These are phyloP conservation scores for Habrosyne pyritoides DNA, from an alignment of 2,888 invertebrate genomes.

Conservation along the genomic window DNA sequence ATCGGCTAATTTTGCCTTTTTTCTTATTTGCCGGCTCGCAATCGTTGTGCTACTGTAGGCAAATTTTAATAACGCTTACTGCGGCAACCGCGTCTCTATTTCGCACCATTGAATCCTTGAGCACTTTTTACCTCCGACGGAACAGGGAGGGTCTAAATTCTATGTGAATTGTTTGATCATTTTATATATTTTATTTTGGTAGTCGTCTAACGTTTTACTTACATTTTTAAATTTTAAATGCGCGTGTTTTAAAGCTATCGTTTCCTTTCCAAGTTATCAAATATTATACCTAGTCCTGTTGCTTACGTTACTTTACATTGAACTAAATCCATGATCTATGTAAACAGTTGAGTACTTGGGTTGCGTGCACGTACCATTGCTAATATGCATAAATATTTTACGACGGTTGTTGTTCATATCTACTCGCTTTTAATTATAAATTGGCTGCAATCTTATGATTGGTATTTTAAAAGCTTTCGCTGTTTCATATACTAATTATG, in stretches of 20 bases:
- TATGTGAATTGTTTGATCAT: constrained; percentile 38
- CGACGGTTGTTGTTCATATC: neutral
- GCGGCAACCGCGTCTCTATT: constrained; percentile 56
- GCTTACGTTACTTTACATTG: no score
- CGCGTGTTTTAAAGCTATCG: neutral
- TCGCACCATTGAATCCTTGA: constrained; percentile 68
- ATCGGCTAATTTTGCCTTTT: constrained; percentile 67
- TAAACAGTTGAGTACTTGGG: neutral
- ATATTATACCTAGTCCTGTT: no score
- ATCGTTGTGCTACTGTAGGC: constrained; percentile 63
- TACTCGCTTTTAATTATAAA: neutral
- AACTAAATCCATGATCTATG: neutral
- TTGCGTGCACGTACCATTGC: constrained; percentile 4
- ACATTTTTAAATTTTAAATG: neutral
- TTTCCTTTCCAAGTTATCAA: no score
- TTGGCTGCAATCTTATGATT: constrained; percentile 18
- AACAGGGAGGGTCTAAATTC: constrained; percentile 43
- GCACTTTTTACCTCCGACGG: constrained; percentile 58
- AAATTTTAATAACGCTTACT: constrained; percentile 76
- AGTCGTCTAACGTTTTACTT: neutral
- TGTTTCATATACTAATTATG: constrained; percentile 23
- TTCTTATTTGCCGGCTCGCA: constrained; percentile 60
- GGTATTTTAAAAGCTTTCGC: constrained; percentile 23
- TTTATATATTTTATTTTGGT: constrained; percentile 13
- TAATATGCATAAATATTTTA: neutral